Evolutionary conservation across 2,113 vertebrate genomes (phyloP), one percentile per base, ranked within the genome.

Genomic region (Rana temporaria): DNA sequence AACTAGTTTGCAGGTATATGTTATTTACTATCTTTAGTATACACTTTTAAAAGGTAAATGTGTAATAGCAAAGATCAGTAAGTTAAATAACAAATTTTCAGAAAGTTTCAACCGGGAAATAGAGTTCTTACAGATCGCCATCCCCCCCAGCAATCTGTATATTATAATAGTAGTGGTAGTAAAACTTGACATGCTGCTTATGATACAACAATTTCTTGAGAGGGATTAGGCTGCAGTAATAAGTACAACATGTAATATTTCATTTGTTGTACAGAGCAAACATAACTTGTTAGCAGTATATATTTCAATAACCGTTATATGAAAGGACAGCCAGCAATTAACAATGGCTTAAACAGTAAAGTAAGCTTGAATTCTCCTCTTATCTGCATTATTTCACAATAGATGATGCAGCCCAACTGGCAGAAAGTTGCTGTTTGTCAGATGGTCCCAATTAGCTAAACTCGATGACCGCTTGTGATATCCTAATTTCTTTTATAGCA

Each of bases 371-470:
- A 16, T 48, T 12, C 55, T 56, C 42, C 48, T 26, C 17, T 73
- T 55, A 73, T 73, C 70, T 73, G 70, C 70, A 59, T 30, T 30
- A 8, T 56, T 57, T 73, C 53, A 19, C 70, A 73, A 34, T 6
- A 15, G 53, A 73, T 5, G 18, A 20, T 2, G 55, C 26, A 22
- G 62, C 62, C 48, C 20, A 53, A 11, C 20, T 64, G 57, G 57
- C 73, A 63, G 73, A 1, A 1, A 8, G 53, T 24, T 8, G 17
- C 5, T 78, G 15, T 6, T n/a, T 32, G 62, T 65, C 75, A 78
- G 75, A 66, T 64, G 74, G 38, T 65, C 75, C 20, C 56, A 65
- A 78, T 78, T 55, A 78, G 16, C 60, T 6, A 24, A 30, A 38
- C 11, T 72, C 30, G 69, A 72, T 72, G 17, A 56, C 53, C 6